Evolutionary conservation across 2,888 invertebrate species (phyloP).

Genomic region (Anorthoa munda): DNA sequence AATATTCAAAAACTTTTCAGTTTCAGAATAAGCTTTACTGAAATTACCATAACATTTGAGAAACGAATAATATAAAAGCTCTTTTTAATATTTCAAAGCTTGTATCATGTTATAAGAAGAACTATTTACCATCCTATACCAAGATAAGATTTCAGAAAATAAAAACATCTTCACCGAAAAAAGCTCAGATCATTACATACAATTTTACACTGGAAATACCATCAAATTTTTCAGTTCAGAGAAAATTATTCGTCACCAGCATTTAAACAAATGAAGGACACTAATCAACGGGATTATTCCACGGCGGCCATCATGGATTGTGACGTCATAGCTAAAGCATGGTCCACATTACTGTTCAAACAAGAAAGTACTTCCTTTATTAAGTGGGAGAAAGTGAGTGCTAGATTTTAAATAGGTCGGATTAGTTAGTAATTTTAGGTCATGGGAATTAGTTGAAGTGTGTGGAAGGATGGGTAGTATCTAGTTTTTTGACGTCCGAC

Average conservation of each 20-base stretch:
- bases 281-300: constrained; percentile 41
- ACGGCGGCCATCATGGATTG: constrained; percentile 26
- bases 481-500: not conserved
- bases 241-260: constrained; percentile 47
- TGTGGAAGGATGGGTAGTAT: not conserved
- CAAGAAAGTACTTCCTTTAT: constrained; percentile 39
- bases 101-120: not conserved
- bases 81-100: too few species aligned
- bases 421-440: constrained; percentile 37
- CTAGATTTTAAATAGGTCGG: constrained; percentile 45
- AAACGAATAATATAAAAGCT: too few species aligned
- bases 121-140: not conserved
- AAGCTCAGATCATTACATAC: not conserved
- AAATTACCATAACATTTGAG: too few species aligned
- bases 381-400: constrained; percentile 33
- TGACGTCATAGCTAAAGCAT: constrained; percentile 46
- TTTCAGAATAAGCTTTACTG: too few species aligned
- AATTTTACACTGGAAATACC: constrained; percentile 28
- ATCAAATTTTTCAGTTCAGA: constrained; percentile 19
- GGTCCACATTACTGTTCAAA: constrained; percentile 32
- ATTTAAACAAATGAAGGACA: constrained; percentile 45
- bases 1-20: too few species aligned
- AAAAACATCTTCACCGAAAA: not conserved
- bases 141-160: not conserved
- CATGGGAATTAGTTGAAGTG: constrained; percentile 20